Evolutionary conservation across 2,888 invertebrate species (phyloP).

Genomic region (Hipparchia sbordonii): DNA sequence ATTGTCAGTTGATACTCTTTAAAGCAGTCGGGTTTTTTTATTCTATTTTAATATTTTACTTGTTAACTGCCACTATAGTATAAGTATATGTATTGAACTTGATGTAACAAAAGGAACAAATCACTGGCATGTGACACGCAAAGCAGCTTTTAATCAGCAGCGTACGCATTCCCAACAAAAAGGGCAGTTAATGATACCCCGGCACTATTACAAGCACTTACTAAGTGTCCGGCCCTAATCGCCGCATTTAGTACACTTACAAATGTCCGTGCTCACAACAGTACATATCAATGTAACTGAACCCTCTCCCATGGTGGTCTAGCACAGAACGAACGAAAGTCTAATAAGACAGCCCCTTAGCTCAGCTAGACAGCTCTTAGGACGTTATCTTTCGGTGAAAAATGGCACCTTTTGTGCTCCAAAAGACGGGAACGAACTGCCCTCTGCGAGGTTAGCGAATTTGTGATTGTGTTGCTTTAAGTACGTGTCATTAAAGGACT

Average conservation of each 20-base stretch:
- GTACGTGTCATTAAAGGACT: constrained; percentile 19
- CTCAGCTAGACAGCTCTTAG: constrained; percentile 61
- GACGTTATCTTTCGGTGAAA: constrained; percentile 75
- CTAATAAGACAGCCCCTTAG: constrained; percentile 75
- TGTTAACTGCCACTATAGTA: too few relatives aligned
- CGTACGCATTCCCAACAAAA: constrained; percentile 26
- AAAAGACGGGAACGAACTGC: constrained; percentile 44
- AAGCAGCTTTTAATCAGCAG: constrained; percentile 31
- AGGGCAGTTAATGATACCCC: constrained; percentile 35
- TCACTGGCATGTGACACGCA: constrained; percentile 17
- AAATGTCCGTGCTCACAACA: constrained; percentile 61
- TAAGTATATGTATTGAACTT: background rate
- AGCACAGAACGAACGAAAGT: constrained; percentile 59
- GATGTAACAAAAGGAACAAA: constrained; percentile 8
- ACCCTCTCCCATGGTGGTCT: constrained; percentile 72
- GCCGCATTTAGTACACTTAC: constrained; percentile 64
- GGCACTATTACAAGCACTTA: constrained; percentile 42
- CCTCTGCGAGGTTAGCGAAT: constrained; percentile 33
- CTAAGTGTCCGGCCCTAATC: constrained; percentile 51
- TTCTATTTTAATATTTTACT: too few relatives aligned
- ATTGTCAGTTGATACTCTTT: too few relatives aligned
- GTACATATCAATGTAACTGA: constrained; percentile 68
- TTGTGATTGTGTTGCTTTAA: constrained; percentile 25
- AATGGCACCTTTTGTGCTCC: constrained; percentile 71
- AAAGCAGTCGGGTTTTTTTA: too few relatives aligned